Evolutionary conservation across 2,888 invertebrate genomes (phyloP).

Genomic region (Aromia moschata): DNA sequence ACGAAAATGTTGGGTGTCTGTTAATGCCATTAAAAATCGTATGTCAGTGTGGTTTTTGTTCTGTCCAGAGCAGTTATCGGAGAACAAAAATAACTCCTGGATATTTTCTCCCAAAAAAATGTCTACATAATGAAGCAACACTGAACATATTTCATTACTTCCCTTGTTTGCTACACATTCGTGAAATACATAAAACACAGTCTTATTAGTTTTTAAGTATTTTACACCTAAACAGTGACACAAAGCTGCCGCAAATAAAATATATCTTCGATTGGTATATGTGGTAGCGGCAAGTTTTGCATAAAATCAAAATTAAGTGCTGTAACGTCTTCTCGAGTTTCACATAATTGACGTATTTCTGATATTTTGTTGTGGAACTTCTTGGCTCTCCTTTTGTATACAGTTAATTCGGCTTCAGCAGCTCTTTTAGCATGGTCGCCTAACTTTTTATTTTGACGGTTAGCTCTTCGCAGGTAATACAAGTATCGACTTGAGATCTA

Average conservation of each 20-base stretch:
- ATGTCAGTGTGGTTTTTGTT: slow-evolving; percentile 14
- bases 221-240: slow-evolving; percentile 28
- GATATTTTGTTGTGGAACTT: slow-evolving; percentile 42
- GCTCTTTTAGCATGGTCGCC: slow-evolving; percentile 36
- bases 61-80: slow-evolving; percentile 18
- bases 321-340: slow-evolving; percentile 30
- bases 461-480: slow-evolving; percentile 39
- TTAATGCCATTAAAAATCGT: slow-evolving; percentile 12
- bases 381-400: slow-evolving; percentile 42
- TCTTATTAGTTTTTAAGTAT: slow-evolving; percentile 27
- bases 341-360: slow-evolving; percentile 30
- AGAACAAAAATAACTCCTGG: slow-evolving; percentile 6
- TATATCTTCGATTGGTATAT: not conserved
- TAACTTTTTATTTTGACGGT: slow-evolving; percentile 36
- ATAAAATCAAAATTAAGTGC: slow-evolving; percentile 7
- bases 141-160: slow-evolving; percentile 16
- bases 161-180: slow-evolving; percentile 24
- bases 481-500: slow-evolving; percentile 43
- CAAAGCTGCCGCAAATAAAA: not conserved
- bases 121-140: slow-evolving; percentile 19
- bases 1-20: slow-evolving; percentile 15
- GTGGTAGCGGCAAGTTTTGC: slow-evolving; percentile 2
- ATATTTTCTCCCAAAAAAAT: slow-evolving; percentile 13
- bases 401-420: slow-evolving; percentile 35
- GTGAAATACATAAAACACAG: slow-evolving; percentile 19